These are phyloP conservation scores for Solenopsis invicta DNA, from an alignment of 1,140 invertebrate genomes.

Conservation along the genomic window DNA sequence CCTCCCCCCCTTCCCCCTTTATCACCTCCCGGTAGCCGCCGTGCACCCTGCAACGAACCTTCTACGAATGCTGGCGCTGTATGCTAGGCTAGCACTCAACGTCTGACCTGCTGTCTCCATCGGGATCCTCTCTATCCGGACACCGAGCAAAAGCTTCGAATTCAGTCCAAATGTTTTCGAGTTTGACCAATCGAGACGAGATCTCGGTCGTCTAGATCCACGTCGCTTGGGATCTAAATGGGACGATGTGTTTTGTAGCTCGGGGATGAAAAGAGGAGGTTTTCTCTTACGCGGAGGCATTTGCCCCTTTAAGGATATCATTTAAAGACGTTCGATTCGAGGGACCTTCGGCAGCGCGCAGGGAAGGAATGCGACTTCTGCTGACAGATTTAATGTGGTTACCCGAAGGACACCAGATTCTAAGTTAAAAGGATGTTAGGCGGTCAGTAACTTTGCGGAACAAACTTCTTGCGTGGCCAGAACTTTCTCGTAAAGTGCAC, in stretches of 20 bases:
- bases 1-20: slow-evolving; percentile 67
- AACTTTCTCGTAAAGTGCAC: slow-evolving; percentile 52
- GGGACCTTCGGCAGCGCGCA: neutral
- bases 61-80: slow-evolving; percentile 73
- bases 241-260: neutral
- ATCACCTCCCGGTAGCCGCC: slow-evolving; percentile 57
- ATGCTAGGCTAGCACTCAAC: slow-evolving; percentile 74
- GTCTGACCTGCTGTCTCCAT: slow-evolving; percentile 71
- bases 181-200: slow-evolving; percentile 29
- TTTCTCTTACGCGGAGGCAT: slow-evolving; percentile 1
- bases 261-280: neutral
- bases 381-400: slow-evolving; percentile 38
- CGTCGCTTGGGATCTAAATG: neutral
- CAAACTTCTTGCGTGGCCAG: slow-evolving; percentile 45
- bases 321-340: slow-evolving; percentile 30
- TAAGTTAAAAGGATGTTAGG: slow-evolving; percentile 55
- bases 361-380: neutral
- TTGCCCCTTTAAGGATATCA: slow-evolving; percentile 25
- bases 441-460: slow-evolving; percentile 49
- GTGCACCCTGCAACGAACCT: slow-evolving; percentile 69
- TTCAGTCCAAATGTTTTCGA: slow-evolving; percentile 51
- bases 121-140: slow-evolving; percentile 65
- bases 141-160: slow-evolving; percentile 44
- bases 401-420: slow-evolving; percentile 31
- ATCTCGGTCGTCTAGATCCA: slow-evolving; percentile 22